Evolutionary conservation across 1,140 invertebrate genomes (phyloP).

Genomic region (Muscidifurax raptorellus): DNA sequence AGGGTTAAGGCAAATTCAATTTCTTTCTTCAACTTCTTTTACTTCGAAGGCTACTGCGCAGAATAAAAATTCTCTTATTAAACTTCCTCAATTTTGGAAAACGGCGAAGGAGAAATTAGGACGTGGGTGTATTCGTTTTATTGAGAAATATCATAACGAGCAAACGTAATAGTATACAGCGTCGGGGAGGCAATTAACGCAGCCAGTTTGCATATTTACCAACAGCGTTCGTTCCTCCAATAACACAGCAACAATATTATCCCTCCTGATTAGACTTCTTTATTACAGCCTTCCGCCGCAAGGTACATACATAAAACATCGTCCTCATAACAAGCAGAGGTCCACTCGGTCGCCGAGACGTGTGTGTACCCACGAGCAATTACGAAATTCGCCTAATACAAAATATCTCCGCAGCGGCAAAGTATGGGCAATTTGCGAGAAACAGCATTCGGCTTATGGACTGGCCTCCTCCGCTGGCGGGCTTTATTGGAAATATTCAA

Average conservation of each 20-base stretch:
- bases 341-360: background rate
- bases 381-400: constrained; percentile 45
- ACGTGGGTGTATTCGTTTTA: background rate
- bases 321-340: background rate
- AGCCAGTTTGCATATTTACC: background rate
- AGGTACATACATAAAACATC: constrained; percentile 33
- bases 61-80: background rate
- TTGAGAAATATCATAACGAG: background rate
- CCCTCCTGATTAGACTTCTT: constrained; percentile 25
- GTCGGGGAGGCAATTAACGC: too few species aligned
- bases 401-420: constrained; percentile 34
- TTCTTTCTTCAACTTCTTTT: background rate
- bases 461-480: background rate
- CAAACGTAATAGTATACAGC: too few species aligned
- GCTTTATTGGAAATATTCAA: constrained; percentile 54
- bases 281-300: background rate
- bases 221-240: background rate
- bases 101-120: background rate
- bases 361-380: background rate
- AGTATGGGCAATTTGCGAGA: constrained; percentile 42
- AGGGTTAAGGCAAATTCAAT: background rate
- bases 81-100: background rate
- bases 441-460: background rate
- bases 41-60: background rate
- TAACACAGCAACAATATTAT: constrained; percentile 10